Percentiles rank a stretch among this genome's conserved stretches.
Conservation (phyloP, 2,797 vertebrate genomes). For the Scolopax bukidnonensis region DNA sequence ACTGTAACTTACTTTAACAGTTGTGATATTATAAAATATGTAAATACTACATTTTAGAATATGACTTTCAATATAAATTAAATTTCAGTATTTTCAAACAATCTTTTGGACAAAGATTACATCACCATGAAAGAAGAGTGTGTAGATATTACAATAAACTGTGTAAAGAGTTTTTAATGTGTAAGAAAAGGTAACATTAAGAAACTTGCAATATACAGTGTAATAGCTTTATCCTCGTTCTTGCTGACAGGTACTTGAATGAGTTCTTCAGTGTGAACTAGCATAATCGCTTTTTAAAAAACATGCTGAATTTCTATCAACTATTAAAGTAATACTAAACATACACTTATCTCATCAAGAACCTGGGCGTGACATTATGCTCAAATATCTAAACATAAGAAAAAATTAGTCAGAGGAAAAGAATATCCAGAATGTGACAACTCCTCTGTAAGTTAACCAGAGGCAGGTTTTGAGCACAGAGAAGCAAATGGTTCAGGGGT, state of each 20-base stretch:
- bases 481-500: neutral
- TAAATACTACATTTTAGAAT: neutral
- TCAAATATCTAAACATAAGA: neutral
- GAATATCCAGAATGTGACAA: neutral
- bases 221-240: conserved; percentile 12
- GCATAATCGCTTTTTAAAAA: neutral
- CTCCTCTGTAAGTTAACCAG: neutral
- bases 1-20: neutral
- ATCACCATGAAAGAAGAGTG: neutral
- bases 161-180: neutral
- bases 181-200: conserved; percentile 21
- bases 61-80: neutral
- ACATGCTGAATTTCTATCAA: neutral
- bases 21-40: neutral
- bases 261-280: neutral
- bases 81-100: neutral
- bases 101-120: neutral
- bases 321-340: neutral
- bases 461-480: neutral
- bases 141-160: neutral
- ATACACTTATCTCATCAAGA: neutral
- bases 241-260: neutral
- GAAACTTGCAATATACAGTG: neutral
- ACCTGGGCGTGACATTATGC: neutral
- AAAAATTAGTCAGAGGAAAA: neutral